Evolutionary conservation across 2,888 invertebrate genomes (phyloP).

Genomic region (Ferrisia virgata): DNA sequence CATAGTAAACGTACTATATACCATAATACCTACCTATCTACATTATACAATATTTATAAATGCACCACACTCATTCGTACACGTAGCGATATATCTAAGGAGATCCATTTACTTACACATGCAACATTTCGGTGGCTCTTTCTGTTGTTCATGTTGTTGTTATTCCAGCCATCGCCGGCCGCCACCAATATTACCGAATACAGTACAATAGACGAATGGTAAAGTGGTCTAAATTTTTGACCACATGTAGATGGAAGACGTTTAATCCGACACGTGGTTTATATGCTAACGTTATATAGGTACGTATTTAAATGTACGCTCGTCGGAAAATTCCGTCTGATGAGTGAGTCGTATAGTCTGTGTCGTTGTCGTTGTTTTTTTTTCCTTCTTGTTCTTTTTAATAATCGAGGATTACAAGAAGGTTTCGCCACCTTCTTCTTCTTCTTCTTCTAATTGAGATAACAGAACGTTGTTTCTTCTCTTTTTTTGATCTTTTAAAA

Average conservation of each 20-base stretch:
- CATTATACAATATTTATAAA: too few species aligned
- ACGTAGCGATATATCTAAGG: too few species aligned
- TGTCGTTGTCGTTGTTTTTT: too few species aligned
- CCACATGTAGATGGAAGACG: neutral
- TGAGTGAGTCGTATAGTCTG: neutral
- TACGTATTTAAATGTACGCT: neutral
- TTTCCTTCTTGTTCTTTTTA: neutral
- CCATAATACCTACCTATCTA: too few species aligned
- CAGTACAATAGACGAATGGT: neutral
- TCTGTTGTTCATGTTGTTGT: neutral
- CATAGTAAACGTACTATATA: too few species aligned
- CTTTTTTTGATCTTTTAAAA: neutral
- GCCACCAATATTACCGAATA: neutral
- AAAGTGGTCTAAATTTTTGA: neutral
- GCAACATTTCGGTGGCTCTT: neutral
- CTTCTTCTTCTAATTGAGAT: neutral
- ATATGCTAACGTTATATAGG: neutral
- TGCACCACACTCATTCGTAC: too few species aligned
- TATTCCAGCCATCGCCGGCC: neutral
- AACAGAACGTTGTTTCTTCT: neutral
- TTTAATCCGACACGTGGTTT: neutral
- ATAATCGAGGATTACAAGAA: neutral
- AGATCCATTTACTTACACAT: too few species aligned
- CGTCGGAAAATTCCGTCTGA: neutral
- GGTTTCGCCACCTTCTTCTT: neutral